A percentile compares a stretch with the other conserved stretches of the same genome.
Evolutionary conservation across 35 echinoderm and acorn worm species (phyloP).

Genomic region (Apostichopus parvimensis): DNA sequence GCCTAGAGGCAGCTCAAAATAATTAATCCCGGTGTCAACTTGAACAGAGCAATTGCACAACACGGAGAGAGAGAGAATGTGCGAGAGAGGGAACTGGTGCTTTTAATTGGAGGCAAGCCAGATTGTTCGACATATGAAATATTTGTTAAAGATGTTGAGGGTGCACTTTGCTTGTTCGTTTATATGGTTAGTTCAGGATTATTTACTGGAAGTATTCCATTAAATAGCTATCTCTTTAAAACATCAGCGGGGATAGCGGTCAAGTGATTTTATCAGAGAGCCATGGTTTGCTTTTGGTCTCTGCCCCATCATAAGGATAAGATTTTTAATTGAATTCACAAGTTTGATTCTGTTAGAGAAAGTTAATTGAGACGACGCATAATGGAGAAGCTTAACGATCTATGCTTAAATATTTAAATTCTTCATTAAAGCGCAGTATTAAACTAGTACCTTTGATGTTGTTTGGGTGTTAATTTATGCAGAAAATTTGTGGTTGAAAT

Average conservation of each 20-base stretch:
- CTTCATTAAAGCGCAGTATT: no score
- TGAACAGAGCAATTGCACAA: neutral
- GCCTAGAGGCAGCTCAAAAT: neutral
- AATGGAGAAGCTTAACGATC: no score
- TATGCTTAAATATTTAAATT: no score
- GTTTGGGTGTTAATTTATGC: no score
- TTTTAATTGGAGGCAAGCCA: neutral
- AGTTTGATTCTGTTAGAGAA: neutral
- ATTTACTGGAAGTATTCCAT: neutral
- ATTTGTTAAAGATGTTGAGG: neutral
- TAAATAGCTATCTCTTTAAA: neutral
- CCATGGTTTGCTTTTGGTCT: no score
- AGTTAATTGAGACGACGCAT: no score
- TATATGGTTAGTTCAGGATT: neutral
- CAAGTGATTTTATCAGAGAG: no score
- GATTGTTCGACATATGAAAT: neutral
- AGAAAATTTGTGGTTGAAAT: no score
- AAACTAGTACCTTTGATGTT: no score
- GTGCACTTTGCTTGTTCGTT: neutral
- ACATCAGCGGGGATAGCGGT: no score
- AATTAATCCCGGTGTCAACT: constrained; percentile 3
- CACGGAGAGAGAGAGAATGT: neutral
- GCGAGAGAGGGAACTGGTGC: neutral
- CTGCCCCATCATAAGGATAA: neutral
- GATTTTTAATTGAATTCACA: neutral